Evolutionary conservation across 2,113 vertebrate species (phyloP).

Genomic region (Pluvialis apricaria): DNA sequence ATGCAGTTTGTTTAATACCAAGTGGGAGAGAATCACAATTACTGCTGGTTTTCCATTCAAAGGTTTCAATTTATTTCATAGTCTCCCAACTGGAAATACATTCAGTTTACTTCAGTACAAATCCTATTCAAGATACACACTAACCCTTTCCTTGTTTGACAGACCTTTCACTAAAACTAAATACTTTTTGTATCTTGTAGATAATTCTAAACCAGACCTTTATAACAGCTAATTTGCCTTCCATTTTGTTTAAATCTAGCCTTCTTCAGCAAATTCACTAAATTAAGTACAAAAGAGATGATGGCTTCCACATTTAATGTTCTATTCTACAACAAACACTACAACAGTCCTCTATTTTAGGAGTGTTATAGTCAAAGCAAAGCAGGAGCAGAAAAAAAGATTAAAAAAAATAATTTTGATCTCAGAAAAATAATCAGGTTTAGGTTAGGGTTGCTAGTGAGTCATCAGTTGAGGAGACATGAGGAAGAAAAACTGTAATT

Average conservation of each 20-base stretch:
- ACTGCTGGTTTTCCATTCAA: conserved; percentile 28
- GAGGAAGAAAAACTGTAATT: neutral
- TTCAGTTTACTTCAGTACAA: conserved; percentile 19
- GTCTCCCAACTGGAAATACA: conserved; percentile 15
- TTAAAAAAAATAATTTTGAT: neutral
- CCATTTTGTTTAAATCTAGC: neutral
- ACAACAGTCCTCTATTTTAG: neutral
- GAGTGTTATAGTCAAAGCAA: neutral
- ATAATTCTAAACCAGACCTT: neutral
- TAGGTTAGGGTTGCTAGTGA: neutral
- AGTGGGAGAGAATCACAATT: conserved; percentile 42
- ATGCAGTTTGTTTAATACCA: conserved; percentile 52
- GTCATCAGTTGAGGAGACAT: neutral
- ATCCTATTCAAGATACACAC: neutral
- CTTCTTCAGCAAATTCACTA: neutral
- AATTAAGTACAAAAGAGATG: neutral
- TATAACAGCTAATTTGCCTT: neutral
- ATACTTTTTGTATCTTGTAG: neutral
- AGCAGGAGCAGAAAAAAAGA: neutral
- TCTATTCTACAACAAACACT: neutral
- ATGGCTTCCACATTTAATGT: neutral
- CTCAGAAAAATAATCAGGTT: neutral
- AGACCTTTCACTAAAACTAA: neutral
- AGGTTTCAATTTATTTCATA: conserved; percentile 13
- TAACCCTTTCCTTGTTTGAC: neutral